Evolutionary conservation across 2,113 vertebrate genomes (phyloP), one percentile per base, ranked within the genome.

Genomic region (Podocnemis expansa): DNA sequence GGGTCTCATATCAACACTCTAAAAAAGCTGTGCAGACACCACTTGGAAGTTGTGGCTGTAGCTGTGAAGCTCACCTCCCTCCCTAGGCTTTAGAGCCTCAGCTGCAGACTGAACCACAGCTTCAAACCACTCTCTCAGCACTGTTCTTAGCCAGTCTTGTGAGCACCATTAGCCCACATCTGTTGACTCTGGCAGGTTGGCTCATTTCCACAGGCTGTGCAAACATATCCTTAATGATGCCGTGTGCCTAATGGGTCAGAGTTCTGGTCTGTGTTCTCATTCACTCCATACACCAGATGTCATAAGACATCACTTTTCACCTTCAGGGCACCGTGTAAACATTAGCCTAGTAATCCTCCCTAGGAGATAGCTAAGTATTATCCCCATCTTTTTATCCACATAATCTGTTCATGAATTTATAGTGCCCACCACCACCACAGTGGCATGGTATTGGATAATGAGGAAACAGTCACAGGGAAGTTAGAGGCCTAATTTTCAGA

Each of bases 341-440:
- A 67, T 67, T 67, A 67, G 51, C 80, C 89, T 83, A 5, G 87
- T 91, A 95, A 92, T 87, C 88, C 88, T 60, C 21, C 84, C 93
- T 0, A 34, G 27, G 56, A 70, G 19, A 79, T 43, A 22, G 85
- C 80, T 31, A n/a, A 92, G 82, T 22, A 27, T 85, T 81, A 80
- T 90, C 80, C 60, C 80, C 7, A 78, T 49, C 86, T 67, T 89
- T 80, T 24, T 43, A 78, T 55, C 78, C 92, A 70, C 88, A 80
- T 51, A 83, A 93, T 84, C 83, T 87, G 88, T 78, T 89, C 88
- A 11, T 80, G n/a, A 5, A 56, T 93, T 94, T 82, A 78, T 34
- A 78, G 43, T 4, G 49, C 67, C 41, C 70, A 8, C 41, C 47
- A 47, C 47, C 0, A 1, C 60, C 83, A 80, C 55, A 45, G 60